Conservation (phyloP, 2,888 invertebrate genomes). For the Endotricha flammealis region DNA sequence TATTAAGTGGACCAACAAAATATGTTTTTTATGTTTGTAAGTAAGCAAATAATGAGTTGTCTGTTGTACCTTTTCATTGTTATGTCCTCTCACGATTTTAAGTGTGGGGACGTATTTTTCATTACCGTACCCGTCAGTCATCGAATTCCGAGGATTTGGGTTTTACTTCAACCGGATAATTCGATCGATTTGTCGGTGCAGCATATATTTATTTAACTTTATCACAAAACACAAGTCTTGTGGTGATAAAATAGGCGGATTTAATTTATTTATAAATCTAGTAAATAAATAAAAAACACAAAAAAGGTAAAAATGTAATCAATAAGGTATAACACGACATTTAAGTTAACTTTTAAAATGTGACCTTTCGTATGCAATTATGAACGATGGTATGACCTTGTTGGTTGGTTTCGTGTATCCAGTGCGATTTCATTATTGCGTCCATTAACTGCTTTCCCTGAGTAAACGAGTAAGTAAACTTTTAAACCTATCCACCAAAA, state of each 20-base stretch:
- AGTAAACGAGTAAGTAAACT: no score
- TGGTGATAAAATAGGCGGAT: no score
- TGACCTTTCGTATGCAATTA: conserved; percentile 10
- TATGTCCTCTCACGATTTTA: background rate
- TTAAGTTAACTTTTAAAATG: conserved; percentile 2
- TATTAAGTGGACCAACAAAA: conserved; percentile 5
- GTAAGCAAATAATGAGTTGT: background rate
- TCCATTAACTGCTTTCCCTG: conserved; percentile 50
- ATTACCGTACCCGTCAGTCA: no score
- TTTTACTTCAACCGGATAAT: no score
- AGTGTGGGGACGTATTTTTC: no score
- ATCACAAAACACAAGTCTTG: no score
- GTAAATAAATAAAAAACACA: no score
- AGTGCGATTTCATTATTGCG: conserved; percentile 33
- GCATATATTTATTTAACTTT: no score
- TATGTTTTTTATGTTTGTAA: conserved; percentile 5
- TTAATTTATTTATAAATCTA: no score
- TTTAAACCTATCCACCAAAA: conserved; percentile 29
- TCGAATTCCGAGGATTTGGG: no score
- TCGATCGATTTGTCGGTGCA: no score
- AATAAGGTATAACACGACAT: background rate
- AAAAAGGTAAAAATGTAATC: background rate
- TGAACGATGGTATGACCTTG: conserved; percentile 19
- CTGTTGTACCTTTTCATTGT: no score
- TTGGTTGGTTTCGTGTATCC: conserved; percentile 21